Conservation (phyloP, 2,113 vertebrate genomes). For the Emydocephalus ijimae region DNA sequence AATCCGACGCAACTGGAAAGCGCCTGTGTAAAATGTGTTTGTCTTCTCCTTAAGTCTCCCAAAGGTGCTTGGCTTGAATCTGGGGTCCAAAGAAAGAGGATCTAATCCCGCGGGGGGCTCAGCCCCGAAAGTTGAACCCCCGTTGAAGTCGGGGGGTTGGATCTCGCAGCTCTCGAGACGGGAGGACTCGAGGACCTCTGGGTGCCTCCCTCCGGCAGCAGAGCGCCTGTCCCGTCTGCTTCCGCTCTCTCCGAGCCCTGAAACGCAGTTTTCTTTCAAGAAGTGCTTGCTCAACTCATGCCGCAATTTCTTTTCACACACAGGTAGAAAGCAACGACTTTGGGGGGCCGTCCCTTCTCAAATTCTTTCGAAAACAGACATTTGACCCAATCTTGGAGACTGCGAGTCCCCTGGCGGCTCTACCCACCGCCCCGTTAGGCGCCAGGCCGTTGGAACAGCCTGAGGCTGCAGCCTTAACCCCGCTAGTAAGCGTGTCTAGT, state of each 20-base stretch:
- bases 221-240: neutral
- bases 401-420: neutral
- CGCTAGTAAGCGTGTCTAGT: neutral
- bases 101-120: neutral
- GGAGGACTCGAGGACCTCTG: neutral
- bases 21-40: neutral
- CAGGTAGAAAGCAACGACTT: neutral
- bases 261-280: neutral
- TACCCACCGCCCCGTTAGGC: neutral
- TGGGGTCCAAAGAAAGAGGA: neutral
- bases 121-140: neutral
- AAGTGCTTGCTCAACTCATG: neutral
- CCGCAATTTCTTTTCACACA: neutral
- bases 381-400: neutral
- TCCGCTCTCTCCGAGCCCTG: neutral
- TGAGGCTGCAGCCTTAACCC: neutral
- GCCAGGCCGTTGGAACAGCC: neutral
- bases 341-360: neutral
- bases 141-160: neutral
- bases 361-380: neutral
- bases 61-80: neutral
- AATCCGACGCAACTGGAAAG: neutral
- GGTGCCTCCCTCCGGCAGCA: neutral
- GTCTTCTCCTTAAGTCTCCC: neutral
- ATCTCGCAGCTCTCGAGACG: neutral